Percentiles rank a stretch among this genome's conserved stretches.
Conservation (phyloP, 2,888 invertebrate species). For the Rhynchonema sp. region DNA sequence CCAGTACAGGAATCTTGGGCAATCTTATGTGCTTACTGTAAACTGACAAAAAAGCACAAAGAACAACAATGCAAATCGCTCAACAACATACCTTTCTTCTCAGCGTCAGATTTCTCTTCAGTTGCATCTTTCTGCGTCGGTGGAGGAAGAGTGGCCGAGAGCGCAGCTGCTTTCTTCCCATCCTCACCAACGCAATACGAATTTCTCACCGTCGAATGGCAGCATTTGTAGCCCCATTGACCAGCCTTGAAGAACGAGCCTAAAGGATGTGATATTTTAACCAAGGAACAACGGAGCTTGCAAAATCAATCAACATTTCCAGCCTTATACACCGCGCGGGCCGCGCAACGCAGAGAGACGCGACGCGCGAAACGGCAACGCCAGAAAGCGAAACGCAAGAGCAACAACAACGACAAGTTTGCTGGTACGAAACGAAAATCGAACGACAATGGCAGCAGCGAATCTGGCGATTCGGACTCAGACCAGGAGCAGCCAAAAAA, state of each 20-base stretch:
- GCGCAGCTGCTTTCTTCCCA: conserved; percentile 29
- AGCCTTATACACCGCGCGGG: too few species aligned
- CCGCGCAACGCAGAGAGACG: conserved; percentile 10
- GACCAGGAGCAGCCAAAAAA: too few species aligned
- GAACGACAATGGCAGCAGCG: not conserved
- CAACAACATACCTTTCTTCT: conserved; percentile 10
- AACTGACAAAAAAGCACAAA: not conserved
- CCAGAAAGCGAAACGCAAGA: not conserved
- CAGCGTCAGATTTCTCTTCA: conserved; percentile 9
- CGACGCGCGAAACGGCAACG: not conserved
- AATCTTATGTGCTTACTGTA: not conserved
- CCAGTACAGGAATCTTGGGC: too few species aligned
- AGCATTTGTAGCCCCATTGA: conserved; percentile 74
- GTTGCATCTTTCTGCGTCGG: conserved; percentile 7
- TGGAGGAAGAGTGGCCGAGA: not conserved
- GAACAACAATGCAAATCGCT: not conserved
- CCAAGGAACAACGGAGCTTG: too few species aligned
- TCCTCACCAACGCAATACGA: conserved; percentile 68
- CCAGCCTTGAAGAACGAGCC: conserved; percentile 86
- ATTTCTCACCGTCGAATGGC: conserved; percentile 64
- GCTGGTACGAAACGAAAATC: not conserved
- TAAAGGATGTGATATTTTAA: too few species aligned
- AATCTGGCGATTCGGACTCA: too few species aligned
- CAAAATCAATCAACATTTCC: too few species aligned
- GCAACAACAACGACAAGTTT: not conserved